These are phyloP conservation scores for Callyntrura guangdongensis DNA, from an alignment of 2,888 invertebrate genomes.

Conservation along the genomic window DNA sequence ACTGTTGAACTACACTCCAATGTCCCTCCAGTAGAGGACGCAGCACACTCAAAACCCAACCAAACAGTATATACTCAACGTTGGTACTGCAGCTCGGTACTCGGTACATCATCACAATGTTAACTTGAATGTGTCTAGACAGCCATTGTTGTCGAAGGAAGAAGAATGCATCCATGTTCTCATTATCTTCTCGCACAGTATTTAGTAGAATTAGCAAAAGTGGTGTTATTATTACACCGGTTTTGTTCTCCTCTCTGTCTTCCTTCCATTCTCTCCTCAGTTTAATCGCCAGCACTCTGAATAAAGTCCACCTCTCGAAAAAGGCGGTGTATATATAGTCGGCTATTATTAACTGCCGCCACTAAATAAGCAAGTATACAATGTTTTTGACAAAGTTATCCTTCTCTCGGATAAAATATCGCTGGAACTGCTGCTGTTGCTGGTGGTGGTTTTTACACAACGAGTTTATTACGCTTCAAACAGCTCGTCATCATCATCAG, in stretches of 20 bases:
- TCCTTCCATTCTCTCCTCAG: not conserved
- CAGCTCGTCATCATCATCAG: not conserved
- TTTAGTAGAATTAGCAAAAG: not conserved
- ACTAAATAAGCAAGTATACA: constrained; percentile 49
- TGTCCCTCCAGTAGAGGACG: too few species aligned
- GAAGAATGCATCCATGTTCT: not conserved
- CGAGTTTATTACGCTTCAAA: not conserved
- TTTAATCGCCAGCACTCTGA: not conserved
- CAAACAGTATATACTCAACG: too few species aligned
- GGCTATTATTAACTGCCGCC: constrained; percentile 19
- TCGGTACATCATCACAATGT: too few species aligned
- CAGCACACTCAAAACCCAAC: too few species aligned
- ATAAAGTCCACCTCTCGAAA: not conserved
- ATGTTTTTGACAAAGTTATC: constrained; percentile 26
- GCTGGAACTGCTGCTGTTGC: not conserved
- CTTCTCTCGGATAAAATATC: not conserved
- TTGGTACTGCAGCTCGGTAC: too few species aligned
- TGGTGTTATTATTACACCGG: constrained; percentile 28
- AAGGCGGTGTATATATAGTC: constrained; percentile 31
- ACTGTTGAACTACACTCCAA: too few species aligned
- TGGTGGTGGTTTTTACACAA: not conserved
- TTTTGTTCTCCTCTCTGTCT: not conserved
- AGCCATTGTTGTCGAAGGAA: too few species aligned
- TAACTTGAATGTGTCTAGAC: too few species aligned
- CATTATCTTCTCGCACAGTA: constrained; percentile 16